Evolutionary conservation across 2,113 vertebrate species (phyloP), one percentile per base, ranked within the genome.

Genomic region (Trinectes maculatus): DNA sequence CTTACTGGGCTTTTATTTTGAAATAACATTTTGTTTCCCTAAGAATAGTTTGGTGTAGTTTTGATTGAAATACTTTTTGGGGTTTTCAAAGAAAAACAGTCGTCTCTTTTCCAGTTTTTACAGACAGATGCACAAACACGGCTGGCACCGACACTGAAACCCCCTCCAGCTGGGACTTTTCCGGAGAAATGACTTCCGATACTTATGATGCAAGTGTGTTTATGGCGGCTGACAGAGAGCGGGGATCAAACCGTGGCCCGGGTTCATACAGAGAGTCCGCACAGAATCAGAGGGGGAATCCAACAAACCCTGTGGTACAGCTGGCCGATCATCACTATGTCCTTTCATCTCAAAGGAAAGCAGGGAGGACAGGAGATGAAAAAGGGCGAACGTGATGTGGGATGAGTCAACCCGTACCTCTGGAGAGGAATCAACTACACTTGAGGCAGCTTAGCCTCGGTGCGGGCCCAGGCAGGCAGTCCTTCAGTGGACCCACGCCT

Each of bases 151-250:
- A 66, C 54, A n/a, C 37, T 51, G 55, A 54, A n/a, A 47, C 46
- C 25, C 8, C n/a, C 54, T 56, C 72, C 66, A 52, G 56, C 54
- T 76, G 68, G 49, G 39, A 81, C 71, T 63, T 48, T 47, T 76
- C 34, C 11, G 65, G 57, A 75, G 64, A 59, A 74, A 83, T 73
- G 36, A 47, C 66, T 79, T 77, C 61, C 63, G 66, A 84, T 82
- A 59, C 64, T 63, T 37, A 59, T 26, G 21, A 61, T 42, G 48
- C 51, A 52, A 25, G 24, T 61, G 67, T 66, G 62, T 80, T 75
- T 76, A 67, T 28, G 64, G 74, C n/a, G 67, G 47, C 54, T 71
- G 77, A 80, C 59, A 46, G 62, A 53, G 51, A 63, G 36, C 73
- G 62, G 42, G 39, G 58, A 74, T 86, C 59, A 72, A n/a, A 55